These are phyloP conservation scores for Epinephelus coioides DNA, from an alignment of 2,797 vertebrate species.

Conservation along the genomic window DNA sequence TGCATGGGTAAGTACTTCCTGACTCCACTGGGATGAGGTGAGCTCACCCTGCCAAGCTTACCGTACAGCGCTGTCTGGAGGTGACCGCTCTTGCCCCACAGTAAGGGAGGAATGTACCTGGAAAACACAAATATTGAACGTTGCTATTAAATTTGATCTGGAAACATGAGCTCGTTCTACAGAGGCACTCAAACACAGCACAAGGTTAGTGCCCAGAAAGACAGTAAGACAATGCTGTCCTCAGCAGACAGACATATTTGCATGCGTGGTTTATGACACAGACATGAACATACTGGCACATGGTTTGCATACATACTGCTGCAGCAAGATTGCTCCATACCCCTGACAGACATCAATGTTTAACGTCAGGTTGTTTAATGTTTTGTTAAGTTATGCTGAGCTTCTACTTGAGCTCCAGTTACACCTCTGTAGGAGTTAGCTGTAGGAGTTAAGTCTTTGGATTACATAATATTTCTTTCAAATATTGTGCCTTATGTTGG, in stretches of 20 bases:
- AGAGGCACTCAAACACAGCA: neutral
- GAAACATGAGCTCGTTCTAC: slow-evolving; percentile 20
- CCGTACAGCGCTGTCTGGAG: slow-evolving; percentile 97
- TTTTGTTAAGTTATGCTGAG: slow-evolving; percentile 33
- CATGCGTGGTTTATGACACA: slow-evolving; percentile 16
- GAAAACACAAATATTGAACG: slow-evolving; percentile 12
- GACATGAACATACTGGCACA: neutral
- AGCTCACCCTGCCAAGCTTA: slow-evolving; percentile 95
- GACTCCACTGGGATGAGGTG: slow-evolving; percentile 92
- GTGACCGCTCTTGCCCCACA: slow-evolving; percentile 99
- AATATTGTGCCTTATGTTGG: slow-evolving; percentile 21
- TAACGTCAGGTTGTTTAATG: slow-evolving; percentile 19
- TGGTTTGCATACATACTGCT: slow-evolving; percentile 33
- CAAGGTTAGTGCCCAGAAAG: neutral
- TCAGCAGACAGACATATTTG: slow-evolving; percentile 3
- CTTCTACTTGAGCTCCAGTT: slow-evolving; percentile 31
- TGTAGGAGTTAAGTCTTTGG: slow-evolving; percentile 53
- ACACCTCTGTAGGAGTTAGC: slow-evolving; percentile 45
- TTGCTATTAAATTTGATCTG: slow-evolving; percentile 7
- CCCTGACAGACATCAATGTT: neutral
- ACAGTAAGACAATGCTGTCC: slow-evolving; percentile 12
- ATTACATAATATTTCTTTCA: slow-evolving; percentile 53
- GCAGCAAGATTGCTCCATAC: neutral
- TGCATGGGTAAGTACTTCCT: slow-evolving; percentile 96
- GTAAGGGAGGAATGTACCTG: slow-evolving; percentile 96